A percentile compares a stretch with the other conserved stretches of the same genome.
Conservation (phyloP, 2,888 invertebrate species). For the Drosophila lutescens region DNA sequence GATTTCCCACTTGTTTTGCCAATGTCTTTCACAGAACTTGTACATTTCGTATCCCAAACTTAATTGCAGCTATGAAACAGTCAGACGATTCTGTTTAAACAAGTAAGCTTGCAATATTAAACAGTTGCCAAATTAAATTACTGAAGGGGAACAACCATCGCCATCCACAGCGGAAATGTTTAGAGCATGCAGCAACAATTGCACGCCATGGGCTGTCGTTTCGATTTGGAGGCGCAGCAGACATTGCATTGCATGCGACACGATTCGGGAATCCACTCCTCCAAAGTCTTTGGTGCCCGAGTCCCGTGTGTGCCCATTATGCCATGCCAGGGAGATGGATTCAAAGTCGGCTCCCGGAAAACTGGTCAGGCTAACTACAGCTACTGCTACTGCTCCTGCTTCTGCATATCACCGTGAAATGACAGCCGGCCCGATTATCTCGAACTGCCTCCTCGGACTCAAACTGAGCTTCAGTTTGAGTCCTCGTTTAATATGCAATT, state of each 20-base stretch:
- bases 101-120: slow-evolving; percentile 8
- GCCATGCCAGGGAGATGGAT: slow-evolving; percentile 50
- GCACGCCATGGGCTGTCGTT: slow-evolving; percentile 60
- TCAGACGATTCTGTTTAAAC: neutral
- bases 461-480: too few species aligned
- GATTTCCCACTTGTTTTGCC: neutral
- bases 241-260: slow-evolving; percentile 66
- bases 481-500: slow-evolving; percentile 58
- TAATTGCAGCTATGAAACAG: neutral
- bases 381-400: slow-evolving; percentile 5
- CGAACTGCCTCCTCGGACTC: slow-evolving; percentile 15
- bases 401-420: slow-evolving; percentile 23
- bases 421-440: slow-evolving; percentile 46
- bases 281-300: slow-evolving; percentile 38
- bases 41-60: neutral
- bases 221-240: slow-evolving; percentile 45
- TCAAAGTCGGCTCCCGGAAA: slow-evolving; percentile 20
- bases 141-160: slow-evolving; percentile 17
- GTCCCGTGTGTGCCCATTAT: slow-evolving; percentile 73
- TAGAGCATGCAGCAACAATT: slow-evolving; percentile 38
- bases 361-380: slow-evolving; percentile 31
- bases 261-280: slow-evolving; percentile 44
- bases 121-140: slow-evolving; percentile 52
- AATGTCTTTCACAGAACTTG: neutral
- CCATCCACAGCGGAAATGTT: slow-evolving; percentile 41